phyloP scores from a whole-genome alignment of 23 tunicate genomes.

The Aplidium turbinatum region DNA sequence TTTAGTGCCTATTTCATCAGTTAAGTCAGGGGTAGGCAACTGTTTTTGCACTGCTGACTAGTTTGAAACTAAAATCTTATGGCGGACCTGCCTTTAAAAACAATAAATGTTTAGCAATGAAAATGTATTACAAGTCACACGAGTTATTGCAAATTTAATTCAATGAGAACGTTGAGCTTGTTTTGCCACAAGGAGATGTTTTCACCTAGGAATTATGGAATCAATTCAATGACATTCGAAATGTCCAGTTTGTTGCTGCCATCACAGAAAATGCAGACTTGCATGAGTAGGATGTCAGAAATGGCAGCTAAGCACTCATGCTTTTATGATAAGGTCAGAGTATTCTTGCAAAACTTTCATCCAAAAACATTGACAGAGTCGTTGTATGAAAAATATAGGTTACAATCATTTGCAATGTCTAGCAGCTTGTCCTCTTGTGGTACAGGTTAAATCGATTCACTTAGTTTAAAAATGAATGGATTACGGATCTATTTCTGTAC shows the following conservation, averaged over 20 bases:
- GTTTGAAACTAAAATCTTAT: too few species aligned
- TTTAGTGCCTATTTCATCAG: too few species aligned
- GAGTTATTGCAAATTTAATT: conserved; percentile 8
- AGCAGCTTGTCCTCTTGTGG: conserved; percentile 39
- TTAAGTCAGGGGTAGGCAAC: too few species aligned
- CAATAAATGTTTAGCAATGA: conserved; percentile 9
- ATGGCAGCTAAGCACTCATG: conserved; percentile 19
- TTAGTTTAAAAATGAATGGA: conserved; percentile 16
- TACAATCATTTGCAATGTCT: conserved; percentile 32
- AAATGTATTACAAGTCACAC: conserved; percentile 8
- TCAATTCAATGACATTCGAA: conserved; percentile 28
- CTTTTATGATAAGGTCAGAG: background rate
- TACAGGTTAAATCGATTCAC: conserved; percentile 16
- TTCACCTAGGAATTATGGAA: conserved; percentile 27
- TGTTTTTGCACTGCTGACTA: too few species aligned
- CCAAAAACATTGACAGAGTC: conserved; percentile 35
- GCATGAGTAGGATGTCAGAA: conserved; percentile 43
- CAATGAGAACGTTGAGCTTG: conserved; percentile 22
- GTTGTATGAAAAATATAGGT: conserved; percentile 23
- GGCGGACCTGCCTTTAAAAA: too few species aligned
- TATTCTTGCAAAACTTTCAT: conserved; percentile 37
- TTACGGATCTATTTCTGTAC: conserved; percentile 45
- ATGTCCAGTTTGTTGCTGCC: conserved; percentile 46
- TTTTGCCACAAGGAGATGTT: conserved; percentile 33
- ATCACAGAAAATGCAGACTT: conserved; percentile 50